Conservation (phyloP, 1,140 invertebrate genomes). For the Carcinoscorpius rotundicauda region DNA sequence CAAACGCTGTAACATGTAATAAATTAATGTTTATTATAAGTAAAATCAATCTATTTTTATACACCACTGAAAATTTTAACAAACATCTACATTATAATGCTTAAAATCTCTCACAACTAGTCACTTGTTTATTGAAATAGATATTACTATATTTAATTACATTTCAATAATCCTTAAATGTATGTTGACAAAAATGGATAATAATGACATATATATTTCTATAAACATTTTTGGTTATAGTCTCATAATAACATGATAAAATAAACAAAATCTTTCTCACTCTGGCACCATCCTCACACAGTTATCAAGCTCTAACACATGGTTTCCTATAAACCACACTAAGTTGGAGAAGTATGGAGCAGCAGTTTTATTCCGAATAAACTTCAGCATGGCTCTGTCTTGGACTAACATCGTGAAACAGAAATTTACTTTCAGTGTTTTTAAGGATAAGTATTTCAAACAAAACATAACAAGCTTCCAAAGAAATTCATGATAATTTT, state of each 20-base stretch:
- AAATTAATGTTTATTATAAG: too few relatives aligned
- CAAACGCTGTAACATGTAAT: too few relatives aligned
- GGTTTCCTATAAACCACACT: conserved; percentile 98
- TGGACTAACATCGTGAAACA: conserved; percentile 51
- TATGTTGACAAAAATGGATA: conserved; percentile 2
- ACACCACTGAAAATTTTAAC: too few relatives aligned
- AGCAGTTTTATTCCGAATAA: conserved; percentile 89
- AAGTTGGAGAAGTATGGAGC: conserved; percentile 97
- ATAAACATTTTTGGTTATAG: background rate
- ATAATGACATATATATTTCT: conserved; percentile 5
- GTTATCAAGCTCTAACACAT: conserved; percentile 87
- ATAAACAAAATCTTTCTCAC: conserved; percentile 45
- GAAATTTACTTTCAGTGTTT: background rate
- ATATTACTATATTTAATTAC: background rate
- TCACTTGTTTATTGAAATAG: too few relatives aligned
- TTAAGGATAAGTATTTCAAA: too few relatives aligned
- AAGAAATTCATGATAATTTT: too few relatives aligned
- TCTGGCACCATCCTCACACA: conserved; percentile 90
- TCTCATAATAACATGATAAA: background rate
- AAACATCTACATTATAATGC: too few relatives aligned
- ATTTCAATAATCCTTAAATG: background rate
- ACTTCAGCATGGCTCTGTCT: conserved; percentile 88
- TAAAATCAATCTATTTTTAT: too few relatives aligned
- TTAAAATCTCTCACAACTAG: too few relatives aligned
- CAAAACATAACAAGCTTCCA: too few relatives aligned